phyloP scores from a whole-genome alignment of 2,113 vertebrate species.

The Accipiter virgatus region DNA sequence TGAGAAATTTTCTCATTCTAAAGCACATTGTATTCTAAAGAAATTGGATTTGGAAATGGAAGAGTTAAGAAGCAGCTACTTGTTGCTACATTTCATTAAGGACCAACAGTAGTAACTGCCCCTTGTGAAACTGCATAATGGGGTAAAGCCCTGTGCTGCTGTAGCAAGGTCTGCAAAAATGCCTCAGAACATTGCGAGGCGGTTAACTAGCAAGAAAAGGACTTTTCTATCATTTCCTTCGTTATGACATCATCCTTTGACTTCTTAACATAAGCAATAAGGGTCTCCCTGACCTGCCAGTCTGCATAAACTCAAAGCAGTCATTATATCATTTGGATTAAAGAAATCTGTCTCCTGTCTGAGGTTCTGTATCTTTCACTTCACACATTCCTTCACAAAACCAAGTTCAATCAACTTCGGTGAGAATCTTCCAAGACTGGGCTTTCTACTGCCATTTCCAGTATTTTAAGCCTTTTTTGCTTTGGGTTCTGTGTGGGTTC shows the following conservation, averaged over 20 bases:
- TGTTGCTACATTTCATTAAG: not conserved
- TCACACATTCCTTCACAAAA: not conserved
- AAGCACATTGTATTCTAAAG: not conserved
- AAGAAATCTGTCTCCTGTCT: not conserved
- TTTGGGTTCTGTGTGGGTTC: not conserved
- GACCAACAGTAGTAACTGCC: not conserved
- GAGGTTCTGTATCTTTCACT: not conserved
- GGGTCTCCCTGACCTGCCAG: not conserved
- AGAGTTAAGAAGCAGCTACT: not conserved
- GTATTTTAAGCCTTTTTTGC: not conserved
- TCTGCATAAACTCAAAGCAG: not conserved
- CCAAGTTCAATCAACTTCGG: not conserved
- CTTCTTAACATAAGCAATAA: not conserved
- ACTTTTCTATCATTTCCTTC: not conserved
- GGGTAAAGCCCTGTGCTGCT: not conserved
- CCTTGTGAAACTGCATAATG: not conserved
- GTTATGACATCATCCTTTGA: not conserved
- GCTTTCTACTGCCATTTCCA: not conserved
- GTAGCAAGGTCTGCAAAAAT: not conserved
- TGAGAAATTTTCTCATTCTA: not conserved
- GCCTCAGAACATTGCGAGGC: not conserved
- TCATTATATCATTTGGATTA: not conserved
- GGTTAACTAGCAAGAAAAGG: not conserved
- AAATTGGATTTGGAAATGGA: not conserved
- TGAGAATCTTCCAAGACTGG: not conserved